These are phyloP conservation scores for Aldrovandia affinis DNA, from an alignment of 2,797 vertebrate genomes.

Conservation along the genomic window DNA sequence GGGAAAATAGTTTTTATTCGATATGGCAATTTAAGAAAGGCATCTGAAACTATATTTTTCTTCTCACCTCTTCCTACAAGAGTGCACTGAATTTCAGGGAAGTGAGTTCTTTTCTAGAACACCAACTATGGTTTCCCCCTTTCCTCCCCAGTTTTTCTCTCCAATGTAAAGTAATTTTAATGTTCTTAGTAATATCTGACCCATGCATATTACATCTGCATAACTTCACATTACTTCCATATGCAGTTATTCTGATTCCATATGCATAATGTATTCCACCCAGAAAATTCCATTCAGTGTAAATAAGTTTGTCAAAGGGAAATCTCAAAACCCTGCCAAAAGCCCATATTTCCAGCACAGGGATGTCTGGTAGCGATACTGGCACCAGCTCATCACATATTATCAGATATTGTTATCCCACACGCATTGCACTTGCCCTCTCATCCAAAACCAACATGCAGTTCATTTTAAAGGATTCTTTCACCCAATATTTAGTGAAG, in stretches of 20 bases:
- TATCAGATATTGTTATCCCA: background rate
- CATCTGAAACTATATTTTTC: too few species aligned
- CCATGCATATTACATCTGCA: background rate
- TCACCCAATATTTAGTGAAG: background rate
- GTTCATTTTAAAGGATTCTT: constrained; percentile 8
- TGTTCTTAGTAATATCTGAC: background rate
- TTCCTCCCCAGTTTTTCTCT: too few species aligned
- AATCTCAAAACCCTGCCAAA: background rate
- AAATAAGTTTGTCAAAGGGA: background rate
- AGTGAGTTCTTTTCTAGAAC: too few species aligned
- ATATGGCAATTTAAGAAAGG: too few species aligned
- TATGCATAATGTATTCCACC: background rate
- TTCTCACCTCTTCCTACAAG: too few species aligned
- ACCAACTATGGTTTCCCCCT: too few species aligned
- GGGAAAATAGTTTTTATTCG: too few species aligned
- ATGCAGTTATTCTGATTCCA: background rate
- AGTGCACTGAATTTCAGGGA: too few species aligned
- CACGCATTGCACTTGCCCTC: background rate
- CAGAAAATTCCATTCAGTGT: background rate
- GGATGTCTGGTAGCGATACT: background rate
- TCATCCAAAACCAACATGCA: background rate
- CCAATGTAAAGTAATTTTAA: background rate
- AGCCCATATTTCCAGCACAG: background rate
- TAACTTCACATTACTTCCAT: background rate
- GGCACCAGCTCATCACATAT: background rate